Evolutionary conservation across 1,140 invertebrate genomes (phyloP).

Genomic region (Whitmania pigra): DNA sequence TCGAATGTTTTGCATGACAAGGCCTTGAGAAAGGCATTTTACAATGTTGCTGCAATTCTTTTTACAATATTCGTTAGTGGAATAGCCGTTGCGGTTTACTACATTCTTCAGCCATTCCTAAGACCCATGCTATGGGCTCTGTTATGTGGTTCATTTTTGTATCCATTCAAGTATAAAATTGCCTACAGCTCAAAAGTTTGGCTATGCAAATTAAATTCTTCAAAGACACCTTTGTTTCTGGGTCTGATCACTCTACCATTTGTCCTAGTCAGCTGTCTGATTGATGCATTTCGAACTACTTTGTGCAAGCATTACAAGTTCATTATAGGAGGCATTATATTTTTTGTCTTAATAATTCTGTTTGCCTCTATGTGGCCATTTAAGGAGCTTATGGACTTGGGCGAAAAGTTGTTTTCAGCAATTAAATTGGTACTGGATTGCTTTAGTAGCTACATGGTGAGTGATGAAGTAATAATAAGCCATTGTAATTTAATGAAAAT

Average conservation of each 20-base stretch:
- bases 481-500: neutral
- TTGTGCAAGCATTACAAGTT: conserved; percentile 35
- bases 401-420: neutral
- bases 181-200: conserved; percentile 57
- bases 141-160: conserved; percentile 73
- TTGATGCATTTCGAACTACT: conserved; percentile 54
- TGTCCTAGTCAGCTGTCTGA: conserved; percentile 54
- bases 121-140: conserved; percentile 84
- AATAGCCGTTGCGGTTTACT: conserved; percentile 55
- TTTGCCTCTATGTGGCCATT: conserved; percentile 16
- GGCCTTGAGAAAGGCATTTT: conserved; percentile 47
- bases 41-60: conserved; percentile 39
- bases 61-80: conserved; percentile 35
- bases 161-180: conserved; percentile 69
- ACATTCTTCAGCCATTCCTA: conserved; percentile 75
- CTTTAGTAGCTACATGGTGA: neutral
- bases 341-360: conserved; percentile 1
- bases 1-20: conserved; percentile 51
- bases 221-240: conserved; percentile 47
- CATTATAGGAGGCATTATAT: conserved; percentile 29
- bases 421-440: neutral
- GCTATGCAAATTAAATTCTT: conserved; percentile 45
- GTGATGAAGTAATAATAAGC: neutral
- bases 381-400: neutral
- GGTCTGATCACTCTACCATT: conserved; percentile 62